phyloP scores from a whole-genome alignment of 2,797 vertebrate genomes.

The Meriones psammophilus region DNA sequence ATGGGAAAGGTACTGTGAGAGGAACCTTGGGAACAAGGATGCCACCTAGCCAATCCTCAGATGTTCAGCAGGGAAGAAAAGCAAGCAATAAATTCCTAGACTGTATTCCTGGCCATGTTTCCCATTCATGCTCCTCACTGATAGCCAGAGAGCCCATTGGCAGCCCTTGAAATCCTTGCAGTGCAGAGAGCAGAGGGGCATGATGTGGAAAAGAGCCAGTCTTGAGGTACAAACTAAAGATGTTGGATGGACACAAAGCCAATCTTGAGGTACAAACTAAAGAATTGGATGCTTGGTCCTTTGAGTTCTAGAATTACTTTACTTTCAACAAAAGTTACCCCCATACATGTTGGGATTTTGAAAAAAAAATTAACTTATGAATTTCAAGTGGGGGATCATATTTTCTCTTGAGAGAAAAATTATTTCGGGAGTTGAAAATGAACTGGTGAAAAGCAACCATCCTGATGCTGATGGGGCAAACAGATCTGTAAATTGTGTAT shows the following conservation, averaged over 20 bases:
- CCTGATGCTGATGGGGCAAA: neutral
- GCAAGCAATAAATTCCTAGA: neutral
- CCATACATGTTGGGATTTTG: neutral
- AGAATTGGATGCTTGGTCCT: neutral
- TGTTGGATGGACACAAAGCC: neutral
- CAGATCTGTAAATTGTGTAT: neutral
- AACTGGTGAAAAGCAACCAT: neutral
- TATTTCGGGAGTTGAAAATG: slow-evolving; percentile 4
- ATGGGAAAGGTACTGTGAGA: neutral
- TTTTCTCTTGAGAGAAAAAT: slow-evolving; percentile 3
- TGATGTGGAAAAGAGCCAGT: neutral
- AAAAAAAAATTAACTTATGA: neutral
- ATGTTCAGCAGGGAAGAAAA: neutral
- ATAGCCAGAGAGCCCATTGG: neutral
- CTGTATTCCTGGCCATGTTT: neutral
- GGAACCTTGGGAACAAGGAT: neutral
- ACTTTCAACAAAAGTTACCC: neutral
- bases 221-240: neutral
- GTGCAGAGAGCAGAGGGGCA: neutral
- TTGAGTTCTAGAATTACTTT: neutral
- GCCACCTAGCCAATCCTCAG: neutral
- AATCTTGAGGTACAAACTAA: neutral
- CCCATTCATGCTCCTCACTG: neutral
- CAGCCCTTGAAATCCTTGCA: neutral
- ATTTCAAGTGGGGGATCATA: slow-evolving; percentile 4